Base-by-base conservation (phyloP, 2,888 invertebrate genomes). In the Eurytoma adleriae region DNA sequence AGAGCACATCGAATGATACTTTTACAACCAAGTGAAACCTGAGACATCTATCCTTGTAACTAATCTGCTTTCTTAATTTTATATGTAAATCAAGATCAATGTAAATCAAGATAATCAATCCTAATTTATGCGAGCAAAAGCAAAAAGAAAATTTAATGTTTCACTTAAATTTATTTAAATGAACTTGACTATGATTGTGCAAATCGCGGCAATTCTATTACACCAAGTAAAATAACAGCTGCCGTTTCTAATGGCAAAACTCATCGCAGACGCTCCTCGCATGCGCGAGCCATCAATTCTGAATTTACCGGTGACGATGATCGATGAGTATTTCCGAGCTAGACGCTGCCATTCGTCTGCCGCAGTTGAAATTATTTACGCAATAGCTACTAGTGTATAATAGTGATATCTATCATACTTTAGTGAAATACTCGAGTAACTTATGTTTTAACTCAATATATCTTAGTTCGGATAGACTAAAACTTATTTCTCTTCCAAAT, bases 221-320 rank as follows among this genome's bases (percentile, higher is more conserved):
- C 52, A 64, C 27, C 3, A 27, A n/a, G 14, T 16, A 52, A 24
- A 74, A 27, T 64, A 54, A 18, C 61, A 71, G 64, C 64, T 68
- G 68, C 56, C 48, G 40, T 56, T 48, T 72, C 72, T 72, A 59
- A 78, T 72, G 72, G 67, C 67, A 40, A 40, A 72, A 78, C 78
- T 78, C 76, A 61, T 61, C 67, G 54, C 24, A 2, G 69, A 13
- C 48, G 50, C 50, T 20, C 18, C 59, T 20, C n/a, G 16, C n/a
- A n/a, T 71, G 14, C 40, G n/a, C 18, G 30, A 78, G 16, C 67
- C 69, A 74, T 79, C 79, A 69, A 79, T 74, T 56, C 20, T 48
- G 24, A 64, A 74, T 74, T 74, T 64, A 59, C 69, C 70, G 48
- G 66, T 10, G 64, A 30, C 57, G 30, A 66, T 79, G 79, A 79